Base-by-base conservation (phyloP, 2,888 invertebrate genomes). In the Plagodis pulveraria region DNA sequence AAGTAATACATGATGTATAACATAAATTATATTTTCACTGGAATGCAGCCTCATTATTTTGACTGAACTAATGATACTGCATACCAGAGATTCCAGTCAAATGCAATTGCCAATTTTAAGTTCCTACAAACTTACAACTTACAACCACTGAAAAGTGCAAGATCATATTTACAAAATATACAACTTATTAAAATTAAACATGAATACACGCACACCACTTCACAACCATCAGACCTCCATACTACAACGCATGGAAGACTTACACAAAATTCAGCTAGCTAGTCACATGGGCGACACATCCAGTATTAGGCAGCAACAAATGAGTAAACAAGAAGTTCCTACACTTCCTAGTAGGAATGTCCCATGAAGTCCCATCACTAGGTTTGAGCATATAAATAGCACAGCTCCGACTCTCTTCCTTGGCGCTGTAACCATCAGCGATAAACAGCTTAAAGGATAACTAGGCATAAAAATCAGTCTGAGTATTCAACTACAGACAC, bases 121-220 rank as follows among this genome's bases (percentile, higher is more conserved):
- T 72, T 73, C 69, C 64, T 56, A 34, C 69, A 83, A 83, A 85
- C 84, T 67, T 83, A 83, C 79, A 84, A 89, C 90, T 89, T 87
- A 91, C 86, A 90, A 91, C 87, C 66, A 83, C 89, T 89, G 87
- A 69, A 45, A 54, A 36, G 7, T 36, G 36, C 36, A 40, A 61
- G 50, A 76, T 64, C 48, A 42, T 84, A 85, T 86, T 79, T 86
- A 89, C 83, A 86, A 82, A 88, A 91, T 91, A 86, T 90, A 90
- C 89, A 89, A 66, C 80, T 83, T 82, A 85, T 71, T 63, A 72
- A 80, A 79, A 79, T 80, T 78, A 80, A 80, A 78, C 44, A 52
- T 76, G 80, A 77, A 76, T 66, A 69, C 70, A 68, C 69, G 65
- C 67, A 70, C 42, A 42, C 42, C 11, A 12, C 57, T 40, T 71